These are phyloP conservation scores for Lepidurus couesii DNA, from an alignment of 1,140 invertebrate species.

Conservation along the genomic window DNA sequence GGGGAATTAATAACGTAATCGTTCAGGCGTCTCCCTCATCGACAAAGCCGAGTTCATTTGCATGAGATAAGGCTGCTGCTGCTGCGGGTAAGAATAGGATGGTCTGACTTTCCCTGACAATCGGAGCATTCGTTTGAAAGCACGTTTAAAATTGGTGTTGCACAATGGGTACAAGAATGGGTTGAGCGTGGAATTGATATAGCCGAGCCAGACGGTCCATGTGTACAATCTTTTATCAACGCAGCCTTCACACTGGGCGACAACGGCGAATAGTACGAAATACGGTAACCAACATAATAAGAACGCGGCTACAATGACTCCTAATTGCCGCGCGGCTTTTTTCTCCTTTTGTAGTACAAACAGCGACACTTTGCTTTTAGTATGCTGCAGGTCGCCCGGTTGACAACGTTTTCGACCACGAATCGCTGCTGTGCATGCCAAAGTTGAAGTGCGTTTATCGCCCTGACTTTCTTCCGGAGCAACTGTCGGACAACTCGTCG, in stretches of 20 bases:
- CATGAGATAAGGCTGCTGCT: conserved; percentile 25
- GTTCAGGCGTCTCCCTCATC: not conserved
- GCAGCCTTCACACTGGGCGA: conserved; percentile 55
- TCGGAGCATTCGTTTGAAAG: conserved; percentile 51
- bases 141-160: conserved; percentile 52
- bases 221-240: conserved; percentile 44
- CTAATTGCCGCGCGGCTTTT: conserved; percentile 58
- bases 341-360: conserved; percentile 51
- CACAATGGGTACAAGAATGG: conserved; percentile 55
- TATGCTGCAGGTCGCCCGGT: conserved; percentile 3
- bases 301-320: conserved; percentile 61
- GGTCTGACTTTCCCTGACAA: conserved; percentile 13
- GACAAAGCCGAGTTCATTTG: conserved; percentile 14
- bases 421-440: not conserved
- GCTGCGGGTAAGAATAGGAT: conserved; percentile 22
- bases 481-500: not conserved
- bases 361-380: conserved; percentile 31
- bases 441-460: not conserved
- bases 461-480: not conserved
- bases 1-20: not conserved
- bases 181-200: conserved; percentile 54
- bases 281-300: conserved; percentile 60
- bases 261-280: conserved; percentile 57
- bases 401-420: not conserved
- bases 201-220: conserved; percentile 54